Evolutionary conservation across 2,113 vertebrate species (phyloP), one percentile per base, ranked within the genome.

Genomic region (Apistogramma diplotaenia): DNA sequence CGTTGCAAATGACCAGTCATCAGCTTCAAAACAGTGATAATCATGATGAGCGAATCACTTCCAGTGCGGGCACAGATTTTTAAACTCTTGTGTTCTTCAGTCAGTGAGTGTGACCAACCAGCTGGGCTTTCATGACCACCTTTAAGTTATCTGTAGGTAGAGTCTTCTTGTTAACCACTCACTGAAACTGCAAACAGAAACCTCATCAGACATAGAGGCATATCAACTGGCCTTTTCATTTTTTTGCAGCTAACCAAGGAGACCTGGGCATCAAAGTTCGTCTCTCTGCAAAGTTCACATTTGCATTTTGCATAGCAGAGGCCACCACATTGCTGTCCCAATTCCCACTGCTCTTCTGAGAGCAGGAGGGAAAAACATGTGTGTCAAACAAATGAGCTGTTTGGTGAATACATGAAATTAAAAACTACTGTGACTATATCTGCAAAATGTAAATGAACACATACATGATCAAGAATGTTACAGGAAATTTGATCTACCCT

Each of bases 271-370:
- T 83, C 81, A 74, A 83, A 84, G 84, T 58, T 71, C 70, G 58
- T 83, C 80, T 84, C 54, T 78, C 53, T 89, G 87, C 82, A 94
- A 95, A 93, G 94, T 94, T 94, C 91, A 94, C 91, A 94, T 95
- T 94, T 92, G 90, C 93, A 95, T 94, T 91, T 87, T 75, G 74
- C 62, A 85, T 80, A 76, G 37, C 77, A 55, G 62, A 55, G 61
- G 43, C 23, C 76, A 81, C 75, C 77, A 82, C 74, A 57, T 84
- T 58, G 58, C 23, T 56, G 12, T 55, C 40, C 27, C 74, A 8
- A 37, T 58, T 59, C 67, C 46, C 46, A 1, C 54, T 31, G 78
- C 78, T 84, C 35, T 71, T 43, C 35, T 35, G 53, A 60, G 46
- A 81, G 65, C 29, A 18, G 15, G 25, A 74, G 79, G 70, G 8